Evolutionary conservation across 2,797 vertebrate species (phyloP).

Genomic region (Pangasius djambal): DNA sequence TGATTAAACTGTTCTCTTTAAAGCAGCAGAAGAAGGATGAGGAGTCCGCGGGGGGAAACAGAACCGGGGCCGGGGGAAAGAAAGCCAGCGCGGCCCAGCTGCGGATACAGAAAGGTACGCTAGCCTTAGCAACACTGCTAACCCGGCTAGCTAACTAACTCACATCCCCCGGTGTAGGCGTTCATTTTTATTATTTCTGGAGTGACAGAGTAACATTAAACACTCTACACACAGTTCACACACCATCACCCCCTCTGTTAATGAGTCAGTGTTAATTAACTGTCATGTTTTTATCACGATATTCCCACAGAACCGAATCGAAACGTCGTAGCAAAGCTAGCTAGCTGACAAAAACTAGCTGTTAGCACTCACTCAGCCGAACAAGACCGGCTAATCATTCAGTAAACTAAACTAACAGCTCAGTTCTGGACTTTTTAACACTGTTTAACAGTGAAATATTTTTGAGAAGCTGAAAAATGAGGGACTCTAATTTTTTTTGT

Average conservation of each 20-base stretch:
- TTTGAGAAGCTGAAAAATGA: not conserved
- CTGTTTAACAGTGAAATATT: not conserved
- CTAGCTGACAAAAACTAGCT: not conserved
- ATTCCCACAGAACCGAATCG: not conserved
- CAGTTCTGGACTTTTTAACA: not conserved
- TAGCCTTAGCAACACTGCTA: conserved; percentile 7
- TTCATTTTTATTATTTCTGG: conserved; percentile 14
- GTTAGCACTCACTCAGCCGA: not conserved
- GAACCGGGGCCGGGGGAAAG: conserved; percentile 85
- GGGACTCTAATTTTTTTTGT: too few species aligned
- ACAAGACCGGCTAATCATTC: not conserved
- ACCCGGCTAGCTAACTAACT: conserved; percentile 47
- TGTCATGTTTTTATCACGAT: not conserved
- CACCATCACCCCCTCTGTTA: not conserved
- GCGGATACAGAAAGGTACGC: conserved; percentile 91
- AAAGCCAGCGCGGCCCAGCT: conserved; percentile 95
- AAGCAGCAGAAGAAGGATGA: conserved; percentile 99
- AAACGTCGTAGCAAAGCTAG: not conserved
- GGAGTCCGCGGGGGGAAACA: conserved; percentile 92
- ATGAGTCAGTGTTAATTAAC: accelerated
- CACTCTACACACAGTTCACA: not conserved
- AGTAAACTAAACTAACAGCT: not conserved
- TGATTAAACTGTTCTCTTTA: conserved; percentile 97
- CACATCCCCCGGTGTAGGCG: conserved; percentile 9
- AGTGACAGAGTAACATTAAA: not conserved